Evolutionary conservation across 2,797 vertebrate genomes (phyloP), one percentile per base, ranked within the genome.

Genomic region (Chelmon rostratus): DNA sequence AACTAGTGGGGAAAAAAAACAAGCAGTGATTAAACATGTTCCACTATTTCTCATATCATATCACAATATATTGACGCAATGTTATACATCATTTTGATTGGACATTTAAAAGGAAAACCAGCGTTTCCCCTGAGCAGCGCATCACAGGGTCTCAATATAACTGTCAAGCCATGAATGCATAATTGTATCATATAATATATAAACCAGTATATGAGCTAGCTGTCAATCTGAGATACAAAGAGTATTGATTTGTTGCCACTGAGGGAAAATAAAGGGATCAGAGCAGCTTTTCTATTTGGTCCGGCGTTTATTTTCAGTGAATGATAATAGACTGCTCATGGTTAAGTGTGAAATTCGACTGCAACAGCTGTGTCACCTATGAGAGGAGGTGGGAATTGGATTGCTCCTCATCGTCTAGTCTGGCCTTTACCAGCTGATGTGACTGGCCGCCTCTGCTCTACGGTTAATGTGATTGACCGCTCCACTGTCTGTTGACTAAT

Each of bases 401-500:
- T 92, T 88, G 88, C 88, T 87, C 64, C 86, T 89, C 76, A 78
- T 87, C 76, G 10, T 90, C 79, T 81, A 66, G 90, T 84, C 91
- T 86, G 76, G 69, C 63, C 64, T 76, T 75, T 31, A 54, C 79
- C 61, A 13, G 80, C 83, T 73, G 70, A 88, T 82, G 49, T 40
- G 54, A 85, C 65, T 2, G 61, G 52, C 78, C 68, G 53, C 86
- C 81, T 84, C 79, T 74, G 87, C 81, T 82, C 78, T 78, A 18
- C 64, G 64, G 79, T 68, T 93, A 93, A 92, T 91, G 87, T 86
- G 90, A 93, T 94, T 90, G 92, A 92, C 92, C 84, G 87, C 85
- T 81, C 85, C 76, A 56, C 84, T 90, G 91, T 92, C 88, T 93
- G 91, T 83, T 83, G 89, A 84, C 90, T 92, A 93, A 94, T 88